These are phyloP conservation scores for Diorhabda elongata DNA, from an alignment of 1,140 invertebrate genomes.

Conservation along the genomic window DNA sequence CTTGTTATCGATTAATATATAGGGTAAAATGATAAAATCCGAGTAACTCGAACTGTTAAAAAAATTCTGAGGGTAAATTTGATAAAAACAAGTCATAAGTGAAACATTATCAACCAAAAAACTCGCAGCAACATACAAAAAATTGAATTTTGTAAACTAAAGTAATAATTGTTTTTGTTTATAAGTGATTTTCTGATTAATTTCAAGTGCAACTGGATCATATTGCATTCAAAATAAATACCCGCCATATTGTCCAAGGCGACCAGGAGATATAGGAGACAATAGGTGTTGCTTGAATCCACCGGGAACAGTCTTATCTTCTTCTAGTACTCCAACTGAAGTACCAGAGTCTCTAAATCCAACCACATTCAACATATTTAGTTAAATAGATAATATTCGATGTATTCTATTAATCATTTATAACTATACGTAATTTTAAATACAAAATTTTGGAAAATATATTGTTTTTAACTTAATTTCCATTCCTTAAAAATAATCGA, in stretches of 20 bases:
- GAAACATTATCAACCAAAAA: too few relatives aligned
- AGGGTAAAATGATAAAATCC: too few relatives aligned
- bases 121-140: too few relatives aligned
- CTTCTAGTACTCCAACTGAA: background rate
- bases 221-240: constrained; percentile 60
- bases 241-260: constrained; percentile 64
- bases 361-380: background rate
- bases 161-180: background rate
- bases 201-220: constrained; percentile 57
- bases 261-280: constrained; percentile 55
- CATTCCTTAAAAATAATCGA: too few relatives aligned
- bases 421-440: too few relatives aligned
- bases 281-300: constrained; percentile 57
- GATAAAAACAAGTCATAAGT: too few relatives aligned
- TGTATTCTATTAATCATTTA: too few relatives aligned
- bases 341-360: background rate
- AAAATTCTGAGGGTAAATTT: too few relatives aligned
- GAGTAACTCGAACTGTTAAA: too few relatives aligned
- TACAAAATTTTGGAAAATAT: too few relatives aligned
- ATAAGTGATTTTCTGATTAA: background rate
- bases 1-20: too few relatives aligned
- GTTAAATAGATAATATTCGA: background rate
- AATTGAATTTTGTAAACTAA: background rate
- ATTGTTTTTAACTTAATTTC: too few relatives aligned
- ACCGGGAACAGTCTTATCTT: constrained; percentile 21